A percentile compares a stretch with the other conserved stretches of the same genome.
These are phyloP conservation scores for Nibea coibor DNA, from an alignment of 2,113 vertebrate genomes.

Conservation along the genomic window DNA sequence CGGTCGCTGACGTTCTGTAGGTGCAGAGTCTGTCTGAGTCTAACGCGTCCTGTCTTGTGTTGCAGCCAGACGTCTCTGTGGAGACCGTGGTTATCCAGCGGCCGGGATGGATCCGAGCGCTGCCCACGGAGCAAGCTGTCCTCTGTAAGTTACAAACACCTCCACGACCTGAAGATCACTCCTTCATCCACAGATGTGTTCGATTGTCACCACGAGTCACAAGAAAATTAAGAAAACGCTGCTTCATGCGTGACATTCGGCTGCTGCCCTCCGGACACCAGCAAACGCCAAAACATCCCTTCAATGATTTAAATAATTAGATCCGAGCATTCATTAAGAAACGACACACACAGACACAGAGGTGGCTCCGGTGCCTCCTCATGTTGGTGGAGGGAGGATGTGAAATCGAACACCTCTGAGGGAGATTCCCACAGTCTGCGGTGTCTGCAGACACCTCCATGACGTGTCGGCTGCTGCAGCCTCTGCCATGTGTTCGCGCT, in stretches of 20 bases:
- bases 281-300: no score
- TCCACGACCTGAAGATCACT: not conserved
- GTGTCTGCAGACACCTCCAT: not conserved
- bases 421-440: not conserved
- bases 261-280: not conserved
- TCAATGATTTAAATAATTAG: no score
- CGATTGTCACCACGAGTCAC: not conserved
- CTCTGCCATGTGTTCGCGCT: not conserved
- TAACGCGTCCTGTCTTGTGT: slow-evolving; percentile 26
- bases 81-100: slow-evolving; percentile 86
- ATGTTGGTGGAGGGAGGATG: not conserved
- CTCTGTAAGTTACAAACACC: slow-evolving; percentile 77
- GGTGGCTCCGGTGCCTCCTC: no score
- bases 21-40: slow-evolving; percentile 17
- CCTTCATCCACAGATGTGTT: not conserved
- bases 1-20: no score
- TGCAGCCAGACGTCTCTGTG: slow-evolving; percentile 80
- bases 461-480: not conserved
- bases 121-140: slow-evolving; percentile 38
- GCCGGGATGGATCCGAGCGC: slow-evolving; percentile 45
- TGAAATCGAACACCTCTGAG: not conserved
- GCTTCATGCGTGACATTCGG: not conserved
- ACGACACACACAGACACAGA: no score
- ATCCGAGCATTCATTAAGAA: no score
- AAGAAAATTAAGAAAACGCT: no score